Evolutionary conservation across 2,888 invertebrate species (phyloP).

Genomic region (Himalopsyche kuldschensis): DNA sequence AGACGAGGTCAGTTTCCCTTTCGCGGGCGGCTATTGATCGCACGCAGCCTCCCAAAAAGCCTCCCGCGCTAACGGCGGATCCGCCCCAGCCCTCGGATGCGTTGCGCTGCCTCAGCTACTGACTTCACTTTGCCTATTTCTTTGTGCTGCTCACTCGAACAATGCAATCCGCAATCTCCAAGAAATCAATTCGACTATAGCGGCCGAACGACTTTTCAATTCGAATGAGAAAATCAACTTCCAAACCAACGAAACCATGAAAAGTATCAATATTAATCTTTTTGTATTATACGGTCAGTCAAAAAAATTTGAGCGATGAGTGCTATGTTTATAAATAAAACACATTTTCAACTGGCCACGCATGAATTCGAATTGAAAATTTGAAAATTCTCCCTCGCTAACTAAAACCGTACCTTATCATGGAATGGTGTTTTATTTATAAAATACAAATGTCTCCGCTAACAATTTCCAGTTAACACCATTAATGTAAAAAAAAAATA

Average conservation of each 20-base stretch:
- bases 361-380: no score
- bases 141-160: not conserved
- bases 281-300: no score
- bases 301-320: no score
- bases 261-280: no score
- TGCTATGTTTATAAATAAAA: no score
- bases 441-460: no score
- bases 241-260: not conserved
- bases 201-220: not conserved
- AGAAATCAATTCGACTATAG: not conserved
- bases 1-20: conserved; percentile 30
- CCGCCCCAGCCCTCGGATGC: not conserved
- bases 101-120: not conserved
- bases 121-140: not conserved
- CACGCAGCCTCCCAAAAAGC: conserved; percentile 45
- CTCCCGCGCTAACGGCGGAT: conserved; percentile 41
- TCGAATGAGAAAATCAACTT: not conserved
- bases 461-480: no score
- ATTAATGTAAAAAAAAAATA: no score
- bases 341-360: no score
- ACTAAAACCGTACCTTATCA: no score
- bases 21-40: conserved; percentile 51
- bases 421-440: no score
- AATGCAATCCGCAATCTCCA: not conserved
- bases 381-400: no score